Base-by-base conservation (phyloP, 1,140 invertebrate species). In the Marisa cornuarietis region DNA sequence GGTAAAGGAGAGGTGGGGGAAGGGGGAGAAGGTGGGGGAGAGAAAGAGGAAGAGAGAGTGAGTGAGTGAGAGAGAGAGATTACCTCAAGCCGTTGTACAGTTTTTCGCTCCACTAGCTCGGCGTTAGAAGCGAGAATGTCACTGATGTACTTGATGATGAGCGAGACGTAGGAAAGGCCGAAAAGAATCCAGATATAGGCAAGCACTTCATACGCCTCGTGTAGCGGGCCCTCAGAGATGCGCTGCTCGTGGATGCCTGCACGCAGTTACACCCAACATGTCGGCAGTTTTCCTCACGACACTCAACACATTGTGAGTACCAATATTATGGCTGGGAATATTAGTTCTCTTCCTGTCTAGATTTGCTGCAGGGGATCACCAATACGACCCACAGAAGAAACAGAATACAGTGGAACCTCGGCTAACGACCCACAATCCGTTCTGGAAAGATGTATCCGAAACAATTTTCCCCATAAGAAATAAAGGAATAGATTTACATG, bases 171-270 rank as follows among this genome's bases (percentile, higher is more conserved):
- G 69, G 88, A 83, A 49, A 89, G 79, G 0, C 88, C 88, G 42
- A 89, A 83, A 49, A 89, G 79, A 63, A 89, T 88, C 88, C 88
- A 89, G 11, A 85, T 80, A 68, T 87, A 89, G 14, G 84, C 84
- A 11, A 85, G 80, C 8, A 89, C 83, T 63, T 84, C 79, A 71
- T 88, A 89, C 22, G 78, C 83, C 80, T 77, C 84, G 79, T 76
- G 83, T 69, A 26, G 75, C 18, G 79, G 81, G 4, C 82, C 79
- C 8, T 85, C 83, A 13, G 73, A 79, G 10, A 87, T 76, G 58
- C 81, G 62, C 54, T 83, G 84, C 72, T 87, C 87, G 62, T 85
- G 85, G 49, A 88, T 85, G 31, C 85, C 87, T 88, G 82, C 11
- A 81, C 81, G 31, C 54, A 69, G 31, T 42, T 42, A 42, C 31